Evolutionary conservation across 2,113 vertebrate genomes (phyloP), one percentile per base, ranked within the genome.

Genomic region (Stegastes partitus): DNA sequence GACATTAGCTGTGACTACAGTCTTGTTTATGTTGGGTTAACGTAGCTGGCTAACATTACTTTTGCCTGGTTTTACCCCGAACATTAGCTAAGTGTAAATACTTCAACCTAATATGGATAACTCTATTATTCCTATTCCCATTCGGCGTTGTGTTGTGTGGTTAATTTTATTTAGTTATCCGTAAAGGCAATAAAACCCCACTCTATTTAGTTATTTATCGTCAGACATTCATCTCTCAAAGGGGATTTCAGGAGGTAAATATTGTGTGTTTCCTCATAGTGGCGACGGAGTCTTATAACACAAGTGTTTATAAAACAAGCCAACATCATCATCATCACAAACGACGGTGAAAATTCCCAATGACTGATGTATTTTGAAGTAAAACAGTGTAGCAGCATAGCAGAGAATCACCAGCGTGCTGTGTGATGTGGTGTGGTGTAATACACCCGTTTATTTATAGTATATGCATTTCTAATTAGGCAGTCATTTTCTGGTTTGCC

Each of bases 1-100:
- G 45, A 77, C 64, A 68, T 75, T 62, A 82, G 69, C 86, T 51
- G 26, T 71, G 42, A 39, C 49, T 62, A 25, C 12, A 62, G 11
- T 49, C 55, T 49, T 76, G 22, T 79, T 77, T 11, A 28, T 70
- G 44, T 66, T 75, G 37, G 47, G 18, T 54, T 66, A 23, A 64
- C 26, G 0, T 3, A 4, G 28, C 25, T 9, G 26, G 11, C 51
- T 31, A 21, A 54, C 19, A 10, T 18, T 53, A 51, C 11, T 25
- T 34, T 3, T 49, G 0, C 9, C 49, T 26, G 3, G 23, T 62
- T 63, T 1, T 34, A 34, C n/a, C 2, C 12, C 19, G 31, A 44
- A 34, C 93, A 3, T 42, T 16, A 5, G 4, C 2, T 25, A 21
- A 3, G 19, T 50, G 28, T 1, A 51, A 59, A 68, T 54, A 31